Base-by-base conservation (phyloP, 2,888 invertebrate species). In the Apotomis turbidana region DNA sequence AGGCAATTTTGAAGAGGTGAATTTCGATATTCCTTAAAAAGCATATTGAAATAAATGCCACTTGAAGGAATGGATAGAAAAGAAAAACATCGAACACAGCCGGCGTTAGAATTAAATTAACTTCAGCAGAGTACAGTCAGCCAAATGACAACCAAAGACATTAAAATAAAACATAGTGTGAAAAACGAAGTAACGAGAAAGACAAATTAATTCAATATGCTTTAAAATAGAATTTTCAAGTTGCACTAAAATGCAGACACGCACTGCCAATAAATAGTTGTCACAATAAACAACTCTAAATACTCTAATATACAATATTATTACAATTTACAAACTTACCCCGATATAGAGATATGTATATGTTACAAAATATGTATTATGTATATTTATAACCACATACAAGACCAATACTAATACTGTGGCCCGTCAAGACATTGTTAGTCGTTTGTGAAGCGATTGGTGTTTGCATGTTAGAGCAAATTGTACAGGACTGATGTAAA, bases 171-270 rank as follows among this genome's bases (percentile, higher is more conserved):
- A 75, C 74, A 60, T 68, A 76, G 78, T 60, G 67, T 62, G 68
- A 74, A 68, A 74, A 73, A 59, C 54, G 69, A 74, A 76, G 67
- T 55, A 67, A 73, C 76, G 69, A 74, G 71, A 73, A 76, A 58
- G 78, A 85, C 82, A 84, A 85, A 76, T 89, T 88, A 91, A 81
- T 89, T 91, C 93, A 93, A 93, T 93, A 93, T 93, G 93, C 93
- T 93, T 91, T 83, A 74, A 80, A 78, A 76, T 59, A 74, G 76
- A 80, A 83, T 83, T 83, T 84, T 87, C 89, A 90, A 92, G 85
- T 93, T 94, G 94, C 94, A 93, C 94, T 93, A 94, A 93, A 90
- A 94, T 94, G 94, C 94, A 94, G 93, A 94, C 94, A 94, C 93
- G 91, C 91, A 93, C 91, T 93, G 93, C 93, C 91, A 91, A 90